Percentiles rank a stretch among this genome's conserved stretches.
Evolutionary conservation across 1,140 invertebrate genomes (phyloP).

Genomic region (Eufriesea mexicana): DNA sequence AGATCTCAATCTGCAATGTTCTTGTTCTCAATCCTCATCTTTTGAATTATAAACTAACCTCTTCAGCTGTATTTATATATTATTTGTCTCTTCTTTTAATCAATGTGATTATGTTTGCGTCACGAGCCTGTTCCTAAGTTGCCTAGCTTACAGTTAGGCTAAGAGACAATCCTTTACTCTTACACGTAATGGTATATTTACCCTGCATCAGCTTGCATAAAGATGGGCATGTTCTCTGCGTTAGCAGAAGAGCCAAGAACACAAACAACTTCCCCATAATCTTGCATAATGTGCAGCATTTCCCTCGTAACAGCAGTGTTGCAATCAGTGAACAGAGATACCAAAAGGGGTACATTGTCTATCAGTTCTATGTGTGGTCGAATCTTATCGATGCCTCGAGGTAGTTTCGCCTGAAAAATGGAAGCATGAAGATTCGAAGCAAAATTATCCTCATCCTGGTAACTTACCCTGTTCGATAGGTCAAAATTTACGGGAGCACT

Average conservation of each 20-base stretch:
- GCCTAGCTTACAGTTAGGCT: too few species aligned
- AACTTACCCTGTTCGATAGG: conserved; percentile 92
- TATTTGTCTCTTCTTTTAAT: too few species aligned
- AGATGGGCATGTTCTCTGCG: conserved; percentile 94
- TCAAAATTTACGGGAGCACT: conserved; percentile 95
- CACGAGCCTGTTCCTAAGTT: too few species aligned
- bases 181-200: conserved; percentile 75
- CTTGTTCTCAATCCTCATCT: too few species aligned
- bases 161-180: too few species aligned
- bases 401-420: conserved; percentile 90
- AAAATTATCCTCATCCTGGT: not conserved
- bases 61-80: too few species aligned
- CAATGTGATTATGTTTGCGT: not conserved
- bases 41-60: too few species aligned
- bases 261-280: conserved; percentile 96
- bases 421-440: not conserved
- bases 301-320: conserved; percentile 92
- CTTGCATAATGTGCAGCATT: conserved; percentile 98
- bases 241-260: conserved; percentile 94
- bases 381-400: conserved; percentile 98
- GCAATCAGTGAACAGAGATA: conserved; percentile 98
- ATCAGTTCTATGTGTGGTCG: conserved; percentile 96
- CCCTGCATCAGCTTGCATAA: conserved; percentile 97
- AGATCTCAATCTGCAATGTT: too few species aligned
- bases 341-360: conserved; percentile 97